Percentiles rank a stretch among this genome's conserved stretches.
Evolutionary conservation across 2,888 invertebrate species (phyloP).

Genomic region (Lacanobia wlatinum): DNA sequence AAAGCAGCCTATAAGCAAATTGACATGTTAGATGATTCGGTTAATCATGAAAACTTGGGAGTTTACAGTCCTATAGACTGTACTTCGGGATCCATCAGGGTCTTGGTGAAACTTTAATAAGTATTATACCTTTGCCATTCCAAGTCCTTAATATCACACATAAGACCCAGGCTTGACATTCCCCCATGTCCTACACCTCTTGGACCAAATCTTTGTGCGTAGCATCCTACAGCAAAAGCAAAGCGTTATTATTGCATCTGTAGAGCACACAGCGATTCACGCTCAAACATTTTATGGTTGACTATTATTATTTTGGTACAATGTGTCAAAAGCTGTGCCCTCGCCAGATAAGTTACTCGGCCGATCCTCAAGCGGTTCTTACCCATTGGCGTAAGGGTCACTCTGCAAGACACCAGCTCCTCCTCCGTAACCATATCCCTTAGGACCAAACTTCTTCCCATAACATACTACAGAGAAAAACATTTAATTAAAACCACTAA

Average conservation of each 20-base stretch:
- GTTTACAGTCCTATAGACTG: conserved; percentile 75
- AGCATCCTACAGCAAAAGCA: conserved; percentile 95
- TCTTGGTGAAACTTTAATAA: conserved; percentile 69
- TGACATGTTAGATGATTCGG: conserved; percentile 68
- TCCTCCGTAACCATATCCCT: conserved; percentile 99
- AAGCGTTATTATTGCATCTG: conserved; percentile 83
- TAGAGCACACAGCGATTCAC: conserved; percentile 80
- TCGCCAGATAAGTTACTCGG: conserved; percentile 83
- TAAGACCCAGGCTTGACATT: conserved; percentile 95
- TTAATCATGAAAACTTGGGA: conserved; percentile 71
- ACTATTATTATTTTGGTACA: conserved; percentile 26
- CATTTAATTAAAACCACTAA: conserved; percentile 71
- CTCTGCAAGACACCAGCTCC: conserved; percentile 98
- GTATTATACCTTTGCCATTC: conserved; percentile 93
- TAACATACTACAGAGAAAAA: conserved; percentile 95
- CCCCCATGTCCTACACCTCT: conserved; percentile 98
- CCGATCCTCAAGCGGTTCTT: conserved; percentile 86
- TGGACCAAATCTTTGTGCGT: conserved; percentile 98
- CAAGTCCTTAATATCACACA: conserved; percentile 95
- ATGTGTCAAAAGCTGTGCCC: conserved; percentile 78
- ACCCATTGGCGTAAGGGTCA: conserved; percentile 96
- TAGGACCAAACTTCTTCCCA: conserved; percentile 99
- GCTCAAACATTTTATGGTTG: conserved; percentile 50
- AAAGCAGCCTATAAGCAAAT: conserved; percentile 84
- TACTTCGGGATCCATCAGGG: conserved; percentile 65